Conservation (phyloP, 2,797 vertebrate species). For the Urocyon cinereoargenteus region DNA sequence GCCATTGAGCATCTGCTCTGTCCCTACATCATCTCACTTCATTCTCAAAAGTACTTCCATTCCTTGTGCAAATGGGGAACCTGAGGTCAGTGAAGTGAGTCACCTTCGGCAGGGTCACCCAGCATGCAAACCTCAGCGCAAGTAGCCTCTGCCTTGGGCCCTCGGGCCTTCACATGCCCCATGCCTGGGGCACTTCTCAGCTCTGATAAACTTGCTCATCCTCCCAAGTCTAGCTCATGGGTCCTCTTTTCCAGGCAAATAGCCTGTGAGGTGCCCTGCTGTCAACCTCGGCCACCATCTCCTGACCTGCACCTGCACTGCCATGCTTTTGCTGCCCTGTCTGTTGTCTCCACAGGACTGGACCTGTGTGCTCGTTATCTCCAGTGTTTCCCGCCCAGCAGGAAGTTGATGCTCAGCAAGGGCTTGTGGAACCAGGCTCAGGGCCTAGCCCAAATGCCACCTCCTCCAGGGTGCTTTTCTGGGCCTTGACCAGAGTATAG, state of each 20-base stretch:
- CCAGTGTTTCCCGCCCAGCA: background rate
- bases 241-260: background rate
- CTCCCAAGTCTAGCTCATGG: background rate
- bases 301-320: accelerated
- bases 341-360: background rate
- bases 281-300: background rate
- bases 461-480: background rate
- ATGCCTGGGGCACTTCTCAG: background rate
- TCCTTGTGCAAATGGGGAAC: background rate
- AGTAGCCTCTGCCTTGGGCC: accelerated
- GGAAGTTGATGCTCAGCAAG: background rate
- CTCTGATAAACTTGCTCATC: background rate
- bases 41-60: background rate
- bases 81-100: background rate
- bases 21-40: background rate
- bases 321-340: background rate
- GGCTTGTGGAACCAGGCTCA: background rate
- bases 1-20: background rate
- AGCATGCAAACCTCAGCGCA: background rate
- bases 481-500: background rate
- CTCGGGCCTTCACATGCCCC: background rate
- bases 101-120: background rate
- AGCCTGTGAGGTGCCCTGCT: background rate
- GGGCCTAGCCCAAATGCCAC: background rate
- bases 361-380: background rate